phyloP scores from a whole-genome alignment of 2,888 invertebrate species.

The Polietes domitor region DNA sequence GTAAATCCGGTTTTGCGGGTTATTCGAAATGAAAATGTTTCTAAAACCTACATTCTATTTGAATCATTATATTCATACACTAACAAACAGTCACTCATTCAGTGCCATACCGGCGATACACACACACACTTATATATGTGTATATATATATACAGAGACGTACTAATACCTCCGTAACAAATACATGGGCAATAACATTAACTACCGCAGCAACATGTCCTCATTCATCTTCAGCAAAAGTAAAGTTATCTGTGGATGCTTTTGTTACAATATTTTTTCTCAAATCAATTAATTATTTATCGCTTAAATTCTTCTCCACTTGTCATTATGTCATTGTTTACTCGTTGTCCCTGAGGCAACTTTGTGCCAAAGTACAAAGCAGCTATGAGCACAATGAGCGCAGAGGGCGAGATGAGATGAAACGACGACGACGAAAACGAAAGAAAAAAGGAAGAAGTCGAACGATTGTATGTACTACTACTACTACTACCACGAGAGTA shows the following conservation, averaged over 20 bases:
- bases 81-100: neutral
- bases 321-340: slow-evolving; percentile 80
- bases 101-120: neutral
- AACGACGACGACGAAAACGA: neutral
- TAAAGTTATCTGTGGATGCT: slow-evolving; percentile 56
- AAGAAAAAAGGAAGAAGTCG: slow-evolving; percentile 40
- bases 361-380: slow-evolving; percentile 62
- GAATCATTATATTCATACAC: too few species aligned
- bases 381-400: neutral
- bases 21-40: too few species aligned
- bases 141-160: slow-evolving; percentile 33
- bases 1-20: too few species aligned
- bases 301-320: slow-evolving; percentile 80
- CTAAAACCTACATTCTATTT: too few species aligned
- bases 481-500: too few species aligned
- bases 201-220: slow-evolving; percentile 70
- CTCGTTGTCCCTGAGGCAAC: slow-evolving; percentile 73
- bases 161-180: slow-evolving; percentile 22
- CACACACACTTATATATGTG: slow-evolving; percentile 7
- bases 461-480: slow-evolving; percentile 43
- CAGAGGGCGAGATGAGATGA: slow-evolving; percentile 16
- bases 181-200: slow-evolving; percentile 41
- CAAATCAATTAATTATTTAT: slow-evolving; percentile 80
- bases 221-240: slow-evolving; percentile 76
- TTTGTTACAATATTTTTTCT: slow-evolving; percentile 66